These are phyloP conservation scores for Ciconia boyciana DNA, from an alignment of 2,113 vertebrate species.

Conservation along the genomic window DNA sequence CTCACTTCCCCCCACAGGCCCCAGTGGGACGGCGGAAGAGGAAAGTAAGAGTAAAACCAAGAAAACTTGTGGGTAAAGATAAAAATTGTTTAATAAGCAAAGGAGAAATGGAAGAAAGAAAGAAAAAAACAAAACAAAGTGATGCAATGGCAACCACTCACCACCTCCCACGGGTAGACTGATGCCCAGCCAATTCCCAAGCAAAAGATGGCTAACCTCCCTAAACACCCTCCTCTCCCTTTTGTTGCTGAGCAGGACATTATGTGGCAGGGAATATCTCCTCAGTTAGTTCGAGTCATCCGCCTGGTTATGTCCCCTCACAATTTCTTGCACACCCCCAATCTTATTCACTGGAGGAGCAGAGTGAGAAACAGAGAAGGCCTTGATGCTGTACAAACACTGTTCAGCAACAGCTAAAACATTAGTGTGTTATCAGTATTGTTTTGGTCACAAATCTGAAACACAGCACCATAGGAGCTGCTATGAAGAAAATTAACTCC, in stretches of 20 bases:
- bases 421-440: not conserved
- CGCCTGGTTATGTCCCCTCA: not conserved
- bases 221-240: not conserved
- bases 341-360: not conserved
- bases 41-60: not conserved
- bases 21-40: rapidly evolving
- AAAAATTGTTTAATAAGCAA: not conserved
- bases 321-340: not conserved
- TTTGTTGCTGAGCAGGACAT: not conserved
- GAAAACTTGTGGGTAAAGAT: not conserved
- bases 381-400: not conserved
- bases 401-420: not conserved
- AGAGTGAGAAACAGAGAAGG: not conserved
- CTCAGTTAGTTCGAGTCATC: not conserved
- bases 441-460: not conserved
- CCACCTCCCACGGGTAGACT: not conserved
- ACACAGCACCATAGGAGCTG: not conserved
- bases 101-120: not conserved
- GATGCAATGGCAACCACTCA: not conserved
- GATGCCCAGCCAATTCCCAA: not conserved
- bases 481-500: not conserved
- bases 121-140: not conserved
- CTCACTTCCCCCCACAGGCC: not conserved
- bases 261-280: not conserved
- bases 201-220: not conserved